Conservation (phyloP, 2,888 invertebrate genomes). For the Ormyrus pomaceus region DNA sequence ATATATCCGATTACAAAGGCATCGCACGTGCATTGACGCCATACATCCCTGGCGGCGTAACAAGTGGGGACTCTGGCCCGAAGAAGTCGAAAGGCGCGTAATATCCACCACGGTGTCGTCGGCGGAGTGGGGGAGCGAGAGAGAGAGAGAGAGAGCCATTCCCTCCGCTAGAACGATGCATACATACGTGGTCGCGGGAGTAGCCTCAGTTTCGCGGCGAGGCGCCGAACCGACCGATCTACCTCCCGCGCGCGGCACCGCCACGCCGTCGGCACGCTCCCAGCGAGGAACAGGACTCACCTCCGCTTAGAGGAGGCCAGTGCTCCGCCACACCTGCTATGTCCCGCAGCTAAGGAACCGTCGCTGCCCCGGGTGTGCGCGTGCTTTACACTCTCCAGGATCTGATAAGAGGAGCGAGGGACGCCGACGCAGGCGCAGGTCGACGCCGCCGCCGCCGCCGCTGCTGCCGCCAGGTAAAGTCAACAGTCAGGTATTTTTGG, state of each 20-base stretch:
- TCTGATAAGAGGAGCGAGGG: neutral
- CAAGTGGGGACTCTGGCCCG: neutral
- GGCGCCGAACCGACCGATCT: constrained; percentile 24
- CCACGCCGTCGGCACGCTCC: neutral
- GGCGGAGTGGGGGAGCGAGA: neutral
- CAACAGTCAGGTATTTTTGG: constrained; percentile 64
- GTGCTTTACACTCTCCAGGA: neutral
- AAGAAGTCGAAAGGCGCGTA: constrained; percentile 18
- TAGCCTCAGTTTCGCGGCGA: constrained; percentile 31
- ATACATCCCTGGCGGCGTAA: neutral
- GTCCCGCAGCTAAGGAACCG: neutral
- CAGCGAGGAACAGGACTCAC: neutral
- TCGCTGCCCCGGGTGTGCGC: neutral
- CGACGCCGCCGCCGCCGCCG: constrained; percentile 49
- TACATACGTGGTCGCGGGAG: too few species aligned
- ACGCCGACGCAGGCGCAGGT: constrained; percentile 52
- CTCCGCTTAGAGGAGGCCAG: too few species aligned
- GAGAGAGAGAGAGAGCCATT: neutral
- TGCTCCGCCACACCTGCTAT: neutral
- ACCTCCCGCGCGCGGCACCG: neutral
- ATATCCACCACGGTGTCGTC: too few species aligned
- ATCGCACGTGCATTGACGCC: neutral
- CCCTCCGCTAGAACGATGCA: too few species aligned
- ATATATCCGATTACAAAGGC: too few species aligned
- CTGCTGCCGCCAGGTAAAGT: constrained; percentile 58